These are phyloP conservation scores for Sigmodon hispidus DNA, from an alignment of 2,113 vertebrate species.

Conservation along the genomic window DNA sequence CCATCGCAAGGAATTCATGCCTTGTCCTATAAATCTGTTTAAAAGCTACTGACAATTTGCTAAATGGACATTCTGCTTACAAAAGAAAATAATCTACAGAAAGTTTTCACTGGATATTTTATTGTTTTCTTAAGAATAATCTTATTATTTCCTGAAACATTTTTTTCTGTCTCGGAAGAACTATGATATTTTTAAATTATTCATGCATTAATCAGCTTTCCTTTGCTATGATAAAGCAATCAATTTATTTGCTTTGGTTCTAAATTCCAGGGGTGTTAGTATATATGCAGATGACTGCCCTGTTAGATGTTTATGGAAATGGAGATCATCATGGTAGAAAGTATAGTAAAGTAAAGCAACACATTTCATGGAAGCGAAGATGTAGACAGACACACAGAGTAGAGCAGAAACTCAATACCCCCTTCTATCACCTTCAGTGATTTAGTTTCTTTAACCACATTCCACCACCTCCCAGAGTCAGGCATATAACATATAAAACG, in stretches of 20 bases:
- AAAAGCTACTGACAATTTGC: not conserved
- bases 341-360: not conserved
- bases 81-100: not conserved
- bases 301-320: not conserved
- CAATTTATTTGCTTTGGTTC: not conserved
- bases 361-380: not conserved
- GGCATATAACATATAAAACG: no score
- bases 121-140: slow-evolving; percentile 14
- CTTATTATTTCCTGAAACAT: not conserved
- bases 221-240: not conserved
- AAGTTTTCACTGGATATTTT: not conserved
- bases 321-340: not conserved
- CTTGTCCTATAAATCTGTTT: not conserved
- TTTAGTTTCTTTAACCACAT: not conserved
- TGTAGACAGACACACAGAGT: no score
- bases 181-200: not conserved
- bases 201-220: not conserved
- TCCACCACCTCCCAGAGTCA: not conserved
- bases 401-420: not conserved
- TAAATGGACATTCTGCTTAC: not conserved
- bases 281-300: not conserved
- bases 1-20: not conserved
- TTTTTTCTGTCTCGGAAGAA: not conserved
- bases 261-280: not conserved
- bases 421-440: not conserved